Percentiles rank a stretch among this genome's conserved stretches.
Conservation (phyloP, 2,888 invertebrate species). For the Acholoe squamosa region DNA sequence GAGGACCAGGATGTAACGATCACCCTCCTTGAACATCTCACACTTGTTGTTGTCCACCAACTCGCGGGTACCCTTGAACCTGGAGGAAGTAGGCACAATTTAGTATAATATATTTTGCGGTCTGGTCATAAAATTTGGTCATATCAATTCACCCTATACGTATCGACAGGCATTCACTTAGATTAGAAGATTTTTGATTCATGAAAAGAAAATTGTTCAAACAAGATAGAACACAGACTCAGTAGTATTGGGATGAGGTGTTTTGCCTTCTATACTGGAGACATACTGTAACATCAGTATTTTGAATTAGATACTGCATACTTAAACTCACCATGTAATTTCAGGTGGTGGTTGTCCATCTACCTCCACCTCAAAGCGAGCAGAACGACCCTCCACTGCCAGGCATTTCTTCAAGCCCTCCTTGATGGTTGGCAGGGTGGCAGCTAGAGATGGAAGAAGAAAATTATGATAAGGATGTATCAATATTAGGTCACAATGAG, state of each 20-base stretch:
- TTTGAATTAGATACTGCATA: neutral
- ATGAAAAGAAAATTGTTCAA: too few species aligned
- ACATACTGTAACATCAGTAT: too few species aligned
- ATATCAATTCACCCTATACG: too few species aligned
- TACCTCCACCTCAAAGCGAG: constrained; percentile 95
- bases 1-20: constrained; percentile 92
- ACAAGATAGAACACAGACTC: too few species aligned
- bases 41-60: constrained; percentile 93
- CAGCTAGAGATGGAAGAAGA: constrained; percentile 88
- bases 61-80: constrained; percentile 98
- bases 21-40: constrained; percentile 94
- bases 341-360: constrained; percentile 93
- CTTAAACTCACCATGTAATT: constrained; percentile 89
- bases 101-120: too few species aligned
- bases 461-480: too few species aligned
- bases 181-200: too few species aligned
- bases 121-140: too few species aligned
- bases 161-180: too few species aligned
- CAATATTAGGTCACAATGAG: too few species aligned
- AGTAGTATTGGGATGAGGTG: too few species aligned
- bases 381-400: constrained; percentile 97
- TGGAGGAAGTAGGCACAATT: constrained; percentile 73
- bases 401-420: constrained; percentile 89
- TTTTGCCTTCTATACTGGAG: too few species aligned
- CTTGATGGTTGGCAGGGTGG: constrained; percentile 93